Conservation (phyloP, 2,888 invertebrate genomes). For the Ethmia dodecea region DNA sequence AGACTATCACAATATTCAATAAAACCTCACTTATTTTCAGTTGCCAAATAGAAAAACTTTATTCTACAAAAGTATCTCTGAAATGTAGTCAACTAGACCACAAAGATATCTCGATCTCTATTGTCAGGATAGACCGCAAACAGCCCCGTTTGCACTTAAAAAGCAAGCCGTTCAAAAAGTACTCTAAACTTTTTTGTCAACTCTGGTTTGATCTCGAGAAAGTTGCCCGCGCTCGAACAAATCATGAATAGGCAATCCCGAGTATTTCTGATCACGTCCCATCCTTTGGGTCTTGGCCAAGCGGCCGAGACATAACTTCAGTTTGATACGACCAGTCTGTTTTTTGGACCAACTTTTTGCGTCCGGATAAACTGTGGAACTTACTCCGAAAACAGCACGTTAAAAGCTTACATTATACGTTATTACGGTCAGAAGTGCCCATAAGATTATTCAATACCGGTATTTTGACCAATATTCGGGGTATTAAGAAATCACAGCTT, state of each 20-base stretch:
- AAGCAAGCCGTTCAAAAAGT: slow-evolving; percentile 28
- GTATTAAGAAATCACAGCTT: too few species aligned
- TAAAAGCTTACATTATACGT: slow-evolving; percentile 16
- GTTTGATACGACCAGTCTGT: slow-evolving; percentile 29
- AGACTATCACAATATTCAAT: too few species aligned
- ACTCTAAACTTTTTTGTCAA: slow-evolving; percentile 32
- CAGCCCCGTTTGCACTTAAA: slow-evolving; percentile 24
- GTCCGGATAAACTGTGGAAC: slow-evolving; percentile 18
- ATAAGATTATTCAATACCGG: too few species aligned
- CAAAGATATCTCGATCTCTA: too few species aligned
- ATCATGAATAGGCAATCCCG: slow-evolving; percentile 62
- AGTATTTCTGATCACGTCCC: slow-evolving; percentile 60
- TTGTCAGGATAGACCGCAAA: too few species aligned
- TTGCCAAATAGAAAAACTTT: too few species aligned
- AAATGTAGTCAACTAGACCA: too few species aligned
- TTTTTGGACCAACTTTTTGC: slow-evolving; percentile 22
- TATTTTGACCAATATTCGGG: too few species aligned
- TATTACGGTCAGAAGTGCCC: too few species aligned
- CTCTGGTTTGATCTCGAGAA: slow-evolving; percentile 31
- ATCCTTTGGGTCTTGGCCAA: slow-evolving; percentile 53
- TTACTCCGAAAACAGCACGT: slow-evolving; percentile 13
- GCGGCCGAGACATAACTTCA: slow-evolving; percentile 38
- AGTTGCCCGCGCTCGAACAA: slow-evolving; percentile 42
- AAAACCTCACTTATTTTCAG: too few species aligned
- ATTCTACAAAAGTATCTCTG: too few species aligned